Conservation (phyloP, 2,113 vertebrate species). For the Leiothrix lutea region DNA sequence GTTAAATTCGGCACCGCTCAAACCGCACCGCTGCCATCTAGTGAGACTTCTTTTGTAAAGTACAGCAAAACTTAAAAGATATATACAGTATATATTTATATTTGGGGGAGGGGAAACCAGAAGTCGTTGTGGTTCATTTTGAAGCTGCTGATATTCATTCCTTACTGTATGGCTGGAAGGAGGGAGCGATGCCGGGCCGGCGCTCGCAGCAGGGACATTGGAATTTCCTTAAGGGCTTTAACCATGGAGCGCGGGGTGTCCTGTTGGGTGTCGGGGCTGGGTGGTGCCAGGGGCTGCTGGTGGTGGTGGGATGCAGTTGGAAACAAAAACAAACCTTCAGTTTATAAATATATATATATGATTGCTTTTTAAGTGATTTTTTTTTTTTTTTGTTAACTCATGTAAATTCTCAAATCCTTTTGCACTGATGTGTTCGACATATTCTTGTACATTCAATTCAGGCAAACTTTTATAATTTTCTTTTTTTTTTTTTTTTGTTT, state of each 20-base stretch:
- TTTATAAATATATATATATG: slow-evolving; percentile 73
- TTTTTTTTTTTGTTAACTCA: slow-evolving; percentile 73
- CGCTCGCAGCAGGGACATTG: slow-evolving; percentile 40
- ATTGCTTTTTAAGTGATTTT: slow-evolving; percentile 83
- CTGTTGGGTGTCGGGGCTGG: not conserved
- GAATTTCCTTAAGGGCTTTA: slow-evolving; percentile 77
- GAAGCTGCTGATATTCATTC: slow-evolving; percentile 80
- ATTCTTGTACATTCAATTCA: slow-evolving; percentile 82
- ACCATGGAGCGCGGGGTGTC: slow-evolving; percentile 25
- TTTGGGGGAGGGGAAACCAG: slow-evolving; percentile 70
- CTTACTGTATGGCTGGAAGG: slow-evolving; percentile 72
- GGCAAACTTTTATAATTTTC: slow-evolving; percentile 84
- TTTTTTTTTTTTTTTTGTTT: slow-evolving; percentile 46
- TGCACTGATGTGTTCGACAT: slow-evolving; percentile 93
- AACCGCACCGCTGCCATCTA: slow-evolving; percentile 77
- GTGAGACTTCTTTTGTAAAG: slow-evolving; percentile 78
- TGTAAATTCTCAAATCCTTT: slow-evolving; percentile 90
- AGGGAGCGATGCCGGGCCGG: slow-evolving; percentile 45
- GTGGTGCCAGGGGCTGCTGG: not conserved
- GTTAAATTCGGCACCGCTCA: slow-evolving; percentile 75
- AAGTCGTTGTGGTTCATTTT: slow-evolving; percentile 76
- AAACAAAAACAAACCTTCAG: slow-evolving; percentile 45
- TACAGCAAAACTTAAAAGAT: slow-evolving; percentile 76
- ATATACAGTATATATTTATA: slow-evolving; percentile 84
- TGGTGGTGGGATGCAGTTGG: slow-evolving; percentile 63